Conservation (phyloP, 2,888 invertebrate species). For the Drosophila stalkeri region DNA sequence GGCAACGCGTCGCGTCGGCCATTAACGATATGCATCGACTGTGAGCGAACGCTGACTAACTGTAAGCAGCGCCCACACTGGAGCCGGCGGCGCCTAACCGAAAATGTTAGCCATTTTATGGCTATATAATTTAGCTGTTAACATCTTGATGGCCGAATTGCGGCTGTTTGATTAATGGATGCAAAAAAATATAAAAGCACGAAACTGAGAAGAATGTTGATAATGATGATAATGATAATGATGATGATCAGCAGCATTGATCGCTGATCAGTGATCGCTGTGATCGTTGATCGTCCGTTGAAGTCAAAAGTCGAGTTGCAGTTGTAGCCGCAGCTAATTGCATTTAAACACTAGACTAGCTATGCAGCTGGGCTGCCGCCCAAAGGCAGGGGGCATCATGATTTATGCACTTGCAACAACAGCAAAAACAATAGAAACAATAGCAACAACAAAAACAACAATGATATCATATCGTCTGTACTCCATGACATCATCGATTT, state of each 20-base stretch:
- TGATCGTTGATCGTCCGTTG: slow-evolving; percentile 19
- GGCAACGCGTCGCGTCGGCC: not conserved
- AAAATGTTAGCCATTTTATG: slow-evolving; percentile 41
- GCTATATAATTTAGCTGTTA: slow-evolving; percentile 73
- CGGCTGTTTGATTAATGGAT: slow-evolving; percentile 69
- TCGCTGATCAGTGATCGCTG: slow-evolving; percentile 13
- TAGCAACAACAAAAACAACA: slow-evolving; percentile 10
- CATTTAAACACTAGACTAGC: slow-evolving; percentile 37
- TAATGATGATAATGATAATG: slow-evolving; percentile 23
- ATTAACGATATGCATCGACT: slow-evolving; percentile 7
- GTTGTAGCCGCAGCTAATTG: slow-evolving; percentile 51
- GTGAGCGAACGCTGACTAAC: slow-evolving; percentile 9
- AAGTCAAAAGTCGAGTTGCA: slow-evolving; percentile 36
- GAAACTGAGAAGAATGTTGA: slow-evolving; percentile 2
- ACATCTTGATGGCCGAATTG: slow-evolving; percentile 74
- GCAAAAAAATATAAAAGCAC: slow-evolving; percentile 10
- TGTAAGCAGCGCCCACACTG: slow-evolving; percentile 23
- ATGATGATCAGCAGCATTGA: slow-evolving; percentile 9
- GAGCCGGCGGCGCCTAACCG: slow-evolving; percentile 12
- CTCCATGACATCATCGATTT: slow-evolving; percentile 51
- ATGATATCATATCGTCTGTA: slow-evolving; percentile 49
- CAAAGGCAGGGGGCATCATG: slow-evolving; percentile 55
- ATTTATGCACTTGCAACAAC: slow-evolving; percentile 36
- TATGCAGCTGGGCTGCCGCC: slow-evolving; percentile 43
- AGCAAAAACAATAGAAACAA: not conserved